Evolutionary conservation across 1,140 invertebrate species (phyloP), one percentile per base, ranked within the genome.

Genomic region (Drosophila biarmipes): DNA sequence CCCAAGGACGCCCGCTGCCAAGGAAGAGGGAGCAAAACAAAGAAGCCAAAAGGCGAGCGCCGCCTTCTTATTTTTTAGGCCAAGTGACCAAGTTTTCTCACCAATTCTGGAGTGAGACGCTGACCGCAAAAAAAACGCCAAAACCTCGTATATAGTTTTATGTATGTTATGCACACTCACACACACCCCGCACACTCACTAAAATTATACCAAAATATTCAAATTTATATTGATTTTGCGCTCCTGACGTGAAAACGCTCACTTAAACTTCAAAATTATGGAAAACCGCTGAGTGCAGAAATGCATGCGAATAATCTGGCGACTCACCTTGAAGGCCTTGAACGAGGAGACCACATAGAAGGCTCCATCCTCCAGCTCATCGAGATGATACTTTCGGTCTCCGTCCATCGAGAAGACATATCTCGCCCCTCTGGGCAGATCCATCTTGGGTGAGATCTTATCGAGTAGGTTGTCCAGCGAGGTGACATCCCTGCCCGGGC

Each of bases 351-450:
- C 96, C 57, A 98, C 96, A 91, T 98, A 98, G 10, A 96, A 96
- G n/a, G 95, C 95, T 12, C 97, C 97, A 85, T 98, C 97, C 87
- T 97, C 95, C 42, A 99, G 93, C 78, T 98, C 97, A 51, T 97
- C 97, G 24, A 99, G 93, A 67, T 95, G 94, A 78, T 96, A 95
- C 76, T 98, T 96, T 40, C 96, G 93, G 68, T 96, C 95, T 0
- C 98, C 98, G 72, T 98, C 97, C 95, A 97, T 96, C 0, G 96
- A 96, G 91, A 98, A 99, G 56, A 99, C 96, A 91, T 97, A 97
- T 45, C 97, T 93, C 35, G 96, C 96, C n/a, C 96, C 96, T 64
- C 96, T 93, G 0, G 96, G 96, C 51, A 98, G 90, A 78, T 97
- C 96, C 93, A 97, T 94, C 45, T 96, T 94, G 48, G 96, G 93